Evolutionary conservation across 92 coral and sea anemone species (phyloP), one percentile per base, ranked within the genome.

Genomic region (Umimayanthus chanpuru): DNA sequence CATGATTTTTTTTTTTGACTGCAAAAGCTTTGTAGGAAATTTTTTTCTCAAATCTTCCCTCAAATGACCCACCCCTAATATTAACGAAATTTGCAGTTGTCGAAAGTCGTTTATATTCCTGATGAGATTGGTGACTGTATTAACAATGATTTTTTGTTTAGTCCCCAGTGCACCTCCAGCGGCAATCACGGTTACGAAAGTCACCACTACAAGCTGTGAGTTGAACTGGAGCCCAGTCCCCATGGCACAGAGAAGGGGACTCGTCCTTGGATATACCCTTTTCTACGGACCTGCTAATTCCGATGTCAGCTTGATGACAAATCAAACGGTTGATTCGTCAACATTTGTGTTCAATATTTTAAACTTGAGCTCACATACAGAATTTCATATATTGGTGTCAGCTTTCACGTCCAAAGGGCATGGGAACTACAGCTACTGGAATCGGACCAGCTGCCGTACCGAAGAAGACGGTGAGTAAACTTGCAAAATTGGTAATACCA

Each of bases 391-490:
- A 21, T 3, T 77, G 30, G 81, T 77, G 81, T 47, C 81, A 11
- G 81, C 81, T 10, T 77, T 77, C 47, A 77, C 81, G 6, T 23
- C 81, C 6, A 44, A 26, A 47, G 81, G 81, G 81, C 81, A 77
- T 77, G 81, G 81, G 20, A 47, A 77, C 18, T 77, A 77, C 81
- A 77, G 65, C 64, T 9, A 47, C 81, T 77, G 81, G 81, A 77
- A n/a, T 9, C 56, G 36, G 65, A 77, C 39, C 28, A 77, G 32
- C 9, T 77, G 81, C 38, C 81, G n/a, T 77, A 77, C 81, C 16
- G 65, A 9, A 47, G 81, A 77, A n/a, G 81, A 47, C 28, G 81
- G 81, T 77, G 56, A 25, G 56, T 77, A 70, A 40, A 26, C 39
- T 6, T 6, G 53, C 44, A 47, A 70, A 8, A 29, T 15, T 70